phyloP scores from a whole-genome alignment of 1,140 invertebrate species.

The Heliconius melpomene region DNA sequence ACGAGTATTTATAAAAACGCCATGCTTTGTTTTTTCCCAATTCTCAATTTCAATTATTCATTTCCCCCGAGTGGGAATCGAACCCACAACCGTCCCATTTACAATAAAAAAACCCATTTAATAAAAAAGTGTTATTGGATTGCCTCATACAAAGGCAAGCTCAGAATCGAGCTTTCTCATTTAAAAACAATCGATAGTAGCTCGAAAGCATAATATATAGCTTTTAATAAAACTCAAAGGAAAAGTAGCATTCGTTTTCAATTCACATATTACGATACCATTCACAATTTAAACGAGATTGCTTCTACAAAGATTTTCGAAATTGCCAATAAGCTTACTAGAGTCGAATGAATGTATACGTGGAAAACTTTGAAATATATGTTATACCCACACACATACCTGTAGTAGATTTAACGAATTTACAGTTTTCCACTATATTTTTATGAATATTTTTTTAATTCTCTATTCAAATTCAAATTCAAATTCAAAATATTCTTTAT shows the following conservation, averaged over 20 bases:
- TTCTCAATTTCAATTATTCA: too few relatives aligned
- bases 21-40: too few relatives aligned
- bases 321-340: slow-evolving; percentile 6
- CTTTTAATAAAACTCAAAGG: slow-evolving; percentile 10
- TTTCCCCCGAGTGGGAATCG: too few relatives aligned
- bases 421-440: too few relatives aligned
- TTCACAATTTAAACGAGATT: slow-evolving; percentile 7
- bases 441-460: too few relatives aligned
- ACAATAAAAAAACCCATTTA: too few relatives aligned
- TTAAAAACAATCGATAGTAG: not conserved
- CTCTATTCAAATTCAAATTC: too few relatives aligned
- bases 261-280: not conserved
- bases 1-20: too few relatives aligned
- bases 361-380: not conserved
- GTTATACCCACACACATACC: too few relatives aligned
- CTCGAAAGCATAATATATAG: not conserved
- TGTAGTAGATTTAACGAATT: too few relatives aligned
- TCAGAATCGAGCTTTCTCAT: not conserved
- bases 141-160: not conserved
- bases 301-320: not conserved
- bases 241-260: not conserved
- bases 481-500: too few relatives aligned
- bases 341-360: not conserved
- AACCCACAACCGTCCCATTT: too few relatives aligned
- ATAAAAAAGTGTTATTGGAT: not conserved